Evolutionary conservation across 2,797 vertebrate genomes (phyloP).

Genomic region (Sebastes alutus): DNA sequence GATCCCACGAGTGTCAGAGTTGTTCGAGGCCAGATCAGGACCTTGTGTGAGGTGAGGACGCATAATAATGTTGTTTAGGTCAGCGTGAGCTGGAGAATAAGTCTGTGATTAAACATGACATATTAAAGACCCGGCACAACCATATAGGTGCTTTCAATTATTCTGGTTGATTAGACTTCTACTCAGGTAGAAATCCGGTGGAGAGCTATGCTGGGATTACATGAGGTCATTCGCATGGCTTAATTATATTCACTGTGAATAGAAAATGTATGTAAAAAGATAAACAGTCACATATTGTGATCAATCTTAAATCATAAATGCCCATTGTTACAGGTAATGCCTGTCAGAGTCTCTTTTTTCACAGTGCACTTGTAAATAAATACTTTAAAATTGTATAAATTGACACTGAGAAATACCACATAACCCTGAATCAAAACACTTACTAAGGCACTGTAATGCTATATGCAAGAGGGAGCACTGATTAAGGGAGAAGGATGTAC

Average conservation of each 20-base stretch:
- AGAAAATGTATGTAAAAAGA: not conserved
- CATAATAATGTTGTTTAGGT: not conserved
- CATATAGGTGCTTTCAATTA: not conserved
- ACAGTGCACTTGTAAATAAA: not conserved
- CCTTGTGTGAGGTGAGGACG: not conserved
- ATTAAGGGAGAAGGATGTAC: not conserved
- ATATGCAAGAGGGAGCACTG: not conserved
- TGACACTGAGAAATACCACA: not conserved
- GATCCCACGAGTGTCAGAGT: not conserved
- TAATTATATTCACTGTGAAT: not conserved
- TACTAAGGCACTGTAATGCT: not conserved
- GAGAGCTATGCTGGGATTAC: not conserved
- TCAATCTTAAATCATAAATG: not conserved
- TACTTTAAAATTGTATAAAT: not conserved
- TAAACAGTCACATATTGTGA: not conserved
- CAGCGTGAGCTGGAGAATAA: not conserved
- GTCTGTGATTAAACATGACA: not conserved
- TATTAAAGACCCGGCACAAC: not conserved
- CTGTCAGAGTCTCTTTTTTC: not conserved
- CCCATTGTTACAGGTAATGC: not conserved
- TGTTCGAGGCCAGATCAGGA: slow-evolving; percentile 5
- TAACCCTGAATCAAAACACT: not conserved
- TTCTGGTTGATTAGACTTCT: not conserved
- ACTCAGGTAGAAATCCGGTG: not conserved
- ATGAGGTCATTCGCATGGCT: not conserved